Conservation (phyloP, 2,888 invertebrate species). For the Myopa tessellatipennis region DNA sequence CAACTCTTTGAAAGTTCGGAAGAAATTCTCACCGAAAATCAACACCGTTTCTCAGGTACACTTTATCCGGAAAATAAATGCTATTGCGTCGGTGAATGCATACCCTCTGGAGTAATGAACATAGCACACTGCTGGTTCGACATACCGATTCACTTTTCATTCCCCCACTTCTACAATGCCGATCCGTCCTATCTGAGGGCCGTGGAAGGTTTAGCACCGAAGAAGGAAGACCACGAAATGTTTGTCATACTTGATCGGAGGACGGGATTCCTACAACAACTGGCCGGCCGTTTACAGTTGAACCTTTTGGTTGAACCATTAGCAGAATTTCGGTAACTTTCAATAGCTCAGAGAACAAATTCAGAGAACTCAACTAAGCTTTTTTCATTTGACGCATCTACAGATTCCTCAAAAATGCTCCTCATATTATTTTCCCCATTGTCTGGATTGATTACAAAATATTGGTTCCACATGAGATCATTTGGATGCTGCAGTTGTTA, state of each 20-base stretch:
- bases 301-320: slow-evolving; percentile 78
- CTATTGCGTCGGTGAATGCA: slow-evolving; percentile 78
- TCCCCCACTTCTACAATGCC: slow-evolving; percentile 84
- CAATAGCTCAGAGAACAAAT: neutral
- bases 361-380: neutral
- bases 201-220: slow-evolving; percentile 77
- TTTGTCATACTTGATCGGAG: slow-evolving; percentile 80
- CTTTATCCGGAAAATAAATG: slow-evolving; percentile 74
- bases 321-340: slow-evolving; percentile 72
- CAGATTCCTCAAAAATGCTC: slow-evolving; percentile 75
- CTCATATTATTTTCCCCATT: slow-evolving; percentile 54
- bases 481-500: slow-evolving; percentile 59
- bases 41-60: slow-evolving; percentile 59
- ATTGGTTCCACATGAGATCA: slow-evolving; percentile 66
- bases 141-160: slow-evolving; percentile 83
- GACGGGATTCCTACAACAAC: slow-evolving; percentile 80
- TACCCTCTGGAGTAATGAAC: slow-evolving; percentile 79
- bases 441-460: slow-evolving; percentile 58
- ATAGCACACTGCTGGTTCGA: slow-evolving; percentile 82
- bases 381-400: neutral
- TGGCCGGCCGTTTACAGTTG: slow-evolving; percentile 80
- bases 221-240: slow-evolving; percentile 76
- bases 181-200: slow-evolving; percentile 75
- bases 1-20: neutral
- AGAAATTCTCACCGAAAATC: too few species aligned